Evolutionary conservation across 2,113 vertebrate genomes (phyloP).

Genomic region (Blennius ocellaris): DNA sequence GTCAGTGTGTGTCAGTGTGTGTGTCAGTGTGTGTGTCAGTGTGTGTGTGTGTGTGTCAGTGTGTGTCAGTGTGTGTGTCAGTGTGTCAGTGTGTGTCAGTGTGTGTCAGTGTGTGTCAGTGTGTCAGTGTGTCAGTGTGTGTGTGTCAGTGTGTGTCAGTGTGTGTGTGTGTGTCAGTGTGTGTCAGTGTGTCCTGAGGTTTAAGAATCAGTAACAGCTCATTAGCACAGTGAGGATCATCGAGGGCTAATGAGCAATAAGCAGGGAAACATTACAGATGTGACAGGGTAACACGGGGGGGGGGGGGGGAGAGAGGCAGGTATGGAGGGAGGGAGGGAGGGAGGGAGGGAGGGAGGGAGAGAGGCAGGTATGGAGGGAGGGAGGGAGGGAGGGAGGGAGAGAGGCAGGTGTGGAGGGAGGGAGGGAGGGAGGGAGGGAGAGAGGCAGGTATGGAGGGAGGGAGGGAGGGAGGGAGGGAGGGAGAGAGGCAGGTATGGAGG

Average conservation of each 20-base stretch:
- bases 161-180: too few relatives aligned
- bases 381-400: background rate
- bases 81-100: too few relatives aligned
- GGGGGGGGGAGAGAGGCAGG: background rate
- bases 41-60: too few relatives aligned
- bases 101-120: too few relatives aligned
- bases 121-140: too few relatives aligned
- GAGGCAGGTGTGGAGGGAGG: background rate
- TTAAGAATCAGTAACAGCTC: constrained; percentile 48
- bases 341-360: background rate
- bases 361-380: background rate
- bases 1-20: too few relatives aligned
- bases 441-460: background rate
- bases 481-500: background rate
- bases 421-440: background rate
- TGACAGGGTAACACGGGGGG: constrained; percentile 32
- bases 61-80: too few relatives aligned
- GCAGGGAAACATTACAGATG: constrained; percentile 43
- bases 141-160: too few relatives aligned
- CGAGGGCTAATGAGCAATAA: constrained; percentile 56
- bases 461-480: background rate
- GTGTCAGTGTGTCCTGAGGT: constrained; percentile 33
- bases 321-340: background rate
- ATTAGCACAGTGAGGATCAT: constrained; percentile 70
- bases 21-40: too few relatives aligned